phyloP scores from a whole-genome alignment of 2,888 invertebrate genomes.

The Brenthis ino region DNA sequence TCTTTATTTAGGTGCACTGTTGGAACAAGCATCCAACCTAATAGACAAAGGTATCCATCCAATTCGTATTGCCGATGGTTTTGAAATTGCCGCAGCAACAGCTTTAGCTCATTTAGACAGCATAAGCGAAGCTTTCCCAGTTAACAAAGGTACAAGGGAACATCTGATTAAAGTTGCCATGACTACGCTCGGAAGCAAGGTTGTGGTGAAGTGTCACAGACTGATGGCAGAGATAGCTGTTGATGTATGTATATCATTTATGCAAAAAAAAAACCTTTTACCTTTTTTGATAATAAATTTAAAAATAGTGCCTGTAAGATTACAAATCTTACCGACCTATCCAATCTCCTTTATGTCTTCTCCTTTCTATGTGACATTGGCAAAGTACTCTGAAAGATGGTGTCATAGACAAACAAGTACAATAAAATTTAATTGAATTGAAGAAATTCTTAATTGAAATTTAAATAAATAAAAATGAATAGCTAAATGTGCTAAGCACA shows the following conservation, averaged over 20 bases:
- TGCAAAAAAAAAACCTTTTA: not conserved
- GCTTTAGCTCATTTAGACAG: slow-evolving; percentile 93
- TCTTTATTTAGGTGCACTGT: slow-evolving; percentile 86
- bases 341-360: too few relatives aligned
- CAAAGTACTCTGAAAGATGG: too few relatives aligned
- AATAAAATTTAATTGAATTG: too few relatives aligned
- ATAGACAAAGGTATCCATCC: slow-evolving; percentile 99
- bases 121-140: slow-evolving; percentile 94
- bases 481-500: too few relatives aligned
- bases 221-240: slow-evolving; percentile 99
- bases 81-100: slow-evolving; percentile 96
- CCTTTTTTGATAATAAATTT: too few relatives aligned
- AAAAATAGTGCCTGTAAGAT: too few relatives aligned
- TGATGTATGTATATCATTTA: slow-evolving; percentile 60
- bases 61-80: slow-evolving; percentile 99
- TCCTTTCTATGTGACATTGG: too few relatives aligned
- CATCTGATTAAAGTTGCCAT: slow-evolving; percentile 96
- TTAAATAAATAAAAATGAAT: too few relatives aligned
- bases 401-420: too few relatives aligned
- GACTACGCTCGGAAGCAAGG: slow-evolving; percentile 99
- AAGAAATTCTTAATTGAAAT: too few relatives aligned
- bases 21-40: slow-evolving; percentile 96
- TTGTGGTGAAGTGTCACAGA: slow-evolving; percentile 97
- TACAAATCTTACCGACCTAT: too few relatives aligned
- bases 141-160: slow-evolving; percentile 91